Conservation (phyloP, 2,797 vertebrate species). For the Eulemur albifrons region DNA sequence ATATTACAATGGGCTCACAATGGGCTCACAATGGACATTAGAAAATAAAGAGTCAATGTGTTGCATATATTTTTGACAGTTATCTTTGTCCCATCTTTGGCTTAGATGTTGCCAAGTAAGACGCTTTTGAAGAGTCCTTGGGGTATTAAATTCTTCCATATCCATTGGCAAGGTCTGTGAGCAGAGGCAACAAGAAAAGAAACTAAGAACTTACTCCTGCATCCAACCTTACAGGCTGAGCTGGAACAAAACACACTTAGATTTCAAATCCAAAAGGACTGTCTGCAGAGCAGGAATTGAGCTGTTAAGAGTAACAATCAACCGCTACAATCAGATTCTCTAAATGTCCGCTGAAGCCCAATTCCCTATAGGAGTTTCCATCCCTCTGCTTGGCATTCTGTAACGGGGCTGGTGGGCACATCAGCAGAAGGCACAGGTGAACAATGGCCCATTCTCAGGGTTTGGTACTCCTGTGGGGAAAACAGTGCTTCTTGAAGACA, state of each 20-base stretch:
- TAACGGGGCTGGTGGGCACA: background rate
- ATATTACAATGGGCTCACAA: slow-evolving; percentile 52
- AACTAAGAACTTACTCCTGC: slow-evolving; percentile 31
- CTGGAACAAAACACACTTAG: slow-evolving; percentile 46
- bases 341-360: slow-evolving; percentile 45
- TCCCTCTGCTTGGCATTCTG: background rate
- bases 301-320: background rate
- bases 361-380: slow-evolving; percentile 17
- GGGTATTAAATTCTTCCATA: background rate
- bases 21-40: slow-evolving; percentile 41
- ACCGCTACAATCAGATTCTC: background rate
- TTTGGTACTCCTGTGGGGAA: slow-evolving; percentile 21
- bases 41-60: slow-evolving; percentile 25
- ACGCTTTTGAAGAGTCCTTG: background rate
- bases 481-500: slow-evolving; percentile 58
- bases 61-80: slow-evolving; percentile 39
- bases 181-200: slow-evolving; percentile 55
- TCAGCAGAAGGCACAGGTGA: background rate
- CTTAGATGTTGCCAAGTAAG: background rate
- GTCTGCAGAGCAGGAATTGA: slow-evolving; percentile 20
- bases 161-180: slow-evolving; percentile 25
- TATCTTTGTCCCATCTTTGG: background rate
- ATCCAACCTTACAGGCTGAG: slow-evolving; percentile 51
- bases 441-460: background rate
- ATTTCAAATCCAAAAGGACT: slow-evolving; percentile 25